Evolutionary conservation across 2,888 invertebrate species (phyloP), one percentile per base, ranked within the genome.

Genomic region (Sminthurides aquaticus): DNA sequence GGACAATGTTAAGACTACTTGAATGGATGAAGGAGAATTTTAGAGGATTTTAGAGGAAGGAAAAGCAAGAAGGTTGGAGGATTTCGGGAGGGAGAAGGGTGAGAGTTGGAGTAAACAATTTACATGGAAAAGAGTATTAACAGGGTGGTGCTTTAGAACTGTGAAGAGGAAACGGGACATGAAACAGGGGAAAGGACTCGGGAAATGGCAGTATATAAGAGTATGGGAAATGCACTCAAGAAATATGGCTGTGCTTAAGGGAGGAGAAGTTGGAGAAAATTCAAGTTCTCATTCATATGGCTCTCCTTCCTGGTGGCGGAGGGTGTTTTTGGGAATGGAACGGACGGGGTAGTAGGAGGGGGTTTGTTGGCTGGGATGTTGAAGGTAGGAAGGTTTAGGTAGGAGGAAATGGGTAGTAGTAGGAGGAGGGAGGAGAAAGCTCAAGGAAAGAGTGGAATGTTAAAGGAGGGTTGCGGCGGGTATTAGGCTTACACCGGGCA

Each of bases 51-150:
- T 20, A 52, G 20, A 52, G 5, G 5, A 15, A 20, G 52, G 52
- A 52, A 8, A 5, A 52, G 22, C 18, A 5, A 22, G 52, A 52
- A n/a, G n/a, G n/a, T n/a, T n/a, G n/a, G n/a, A n/a, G n/a, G n/a
- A n/a, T n/a, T n/a, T n/a, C n/a, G n/a, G 52, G 22, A 52, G 20
- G 52, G 5, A 20, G 15, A 34, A 20, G 52, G 52, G 52, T 52
- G 52, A 52, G 52, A 8, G 22, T 52, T 11, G 52, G 15, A 52
- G 52, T 52, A 52, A 52, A 52, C 52, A 52, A 52, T 52, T 52
- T 52, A 52, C 52, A 52, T 52, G 22, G 52, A 52, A 22, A 22
- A 52, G 22, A 52, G 52, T 22, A 20, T 52, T 52, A 52, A 52
- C 52, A 52, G 52, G 20, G 52, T 52, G n/a, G 43, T 34, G 43